These are phyloP conservation scores for Dasyornis broadbenti DNA, from an alignment of 2,113 vertebrate genomes.

Conservation along the genomic window DNA sequence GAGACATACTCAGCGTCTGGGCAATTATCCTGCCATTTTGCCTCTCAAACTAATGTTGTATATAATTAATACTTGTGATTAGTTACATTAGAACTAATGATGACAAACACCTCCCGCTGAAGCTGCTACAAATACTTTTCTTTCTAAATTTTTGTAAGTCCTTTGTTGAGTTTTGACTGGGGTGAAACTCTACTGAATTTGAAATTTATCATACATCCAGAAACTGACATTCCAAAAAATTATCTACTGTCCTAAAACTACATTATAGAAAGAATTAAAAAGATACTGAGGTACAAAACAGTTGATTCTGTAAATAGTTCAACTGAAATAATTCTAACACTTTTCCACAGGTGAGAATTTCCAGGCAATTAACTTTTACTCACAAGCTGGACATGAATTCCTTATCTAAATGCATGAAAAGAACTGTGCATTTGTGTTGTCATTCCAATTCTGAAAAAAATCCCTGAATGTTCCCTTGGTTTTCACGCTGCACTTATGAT, in stretches of 20 bases:
- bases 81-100: neutral
- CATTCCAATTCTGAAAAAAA: neutral
- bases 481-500: neutral
- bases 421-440: neutral
- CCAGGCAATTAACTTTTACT: neutral
- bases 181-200: neutral
- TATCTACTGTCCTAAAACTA: neutral
- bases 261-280: neutral
- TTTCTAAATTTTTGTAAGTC: fast-evolving
- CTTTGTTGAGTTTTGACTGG: neutral
- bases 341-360: neutral
- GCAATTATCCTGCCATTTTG: neutral
- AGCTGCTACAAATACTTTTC: neutral
- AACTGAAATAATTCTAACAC: neutral
- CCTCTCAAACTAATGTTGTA: neutral
- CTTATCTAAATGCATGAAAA: neutral
- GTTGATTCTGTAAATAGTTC: neutral
- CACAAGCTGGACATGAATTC: neutral
- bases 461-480: neutral
- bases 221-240: neutral
- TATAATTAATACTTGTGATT: neutral
- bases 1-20: too few relatives aligned
- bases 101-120: neutral
- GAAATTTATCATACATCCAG: neutral
- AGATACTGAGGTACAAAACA: neutral